Evolutionary conservation across 1,140 invertebrate genomes (phyloP).

Genomic region (Scylla paramamosain): DNA sequence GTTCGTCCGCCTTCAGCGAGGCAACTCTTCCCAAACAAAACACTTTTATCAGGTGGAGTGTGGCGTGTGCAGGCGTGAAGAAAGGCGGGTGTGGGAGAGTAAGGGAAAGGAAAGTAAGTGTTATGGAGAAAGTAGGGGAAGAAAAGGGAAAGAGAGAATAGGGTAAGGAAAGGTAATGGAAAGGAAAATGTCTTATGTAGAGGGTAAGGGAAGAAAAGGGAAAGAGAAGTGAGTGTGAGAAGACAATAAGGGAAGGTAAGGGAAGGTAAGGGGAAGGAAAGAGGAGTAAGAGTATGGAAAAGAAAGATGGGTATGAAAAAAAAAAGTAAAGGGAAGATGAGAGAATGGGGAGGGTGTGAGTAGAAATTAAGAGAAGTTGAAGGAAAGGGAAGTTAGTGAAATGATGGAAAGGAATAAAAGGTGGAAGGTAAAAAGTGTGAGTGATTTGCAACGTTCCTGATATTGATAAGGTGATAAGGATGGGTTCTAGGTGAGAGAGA

Average conservation of each 20-base stretch:
- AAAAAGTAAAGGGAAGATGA: not conserved
- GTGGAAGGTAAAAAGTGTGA: not conserved
- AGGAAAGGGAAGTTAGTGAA: not conserved
- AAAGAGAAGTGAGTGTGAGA: not conserved
- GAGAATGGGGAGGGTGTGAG: not conserved
- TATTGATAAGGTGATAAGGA: not conserved
- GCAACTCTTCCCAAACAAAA: conserved; percentile 9
- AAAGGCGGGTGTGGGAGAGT: not conserved
- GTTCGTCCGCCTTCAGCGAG: not conserved
- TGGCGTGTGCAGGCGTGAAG: not conserved
- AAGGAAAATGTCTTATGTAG: not conserved
- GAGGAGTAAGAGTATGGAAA: too few species aligned
- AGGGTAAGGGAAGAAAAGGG: conserved; percentile 31
- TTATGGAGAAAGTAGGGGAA: not conserved
- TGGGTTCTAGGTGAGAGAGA: not conserved
- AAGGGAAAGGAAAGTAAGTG: not conserved
- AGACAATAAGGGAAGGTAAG: too few species aligned
- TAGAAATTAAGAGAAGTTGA: not conserved
- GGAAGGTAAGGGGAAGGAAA: too few species aligned
- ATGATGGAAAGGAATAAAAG: not conserved
- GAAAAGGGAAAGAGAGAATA: not conserved
- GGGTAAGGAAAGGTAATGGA: not conserved
- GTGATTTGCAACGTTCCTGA: not conserved
- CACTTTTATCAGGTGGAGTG: not conserved
- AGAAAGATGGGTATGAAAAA: not conserved